Conservation (phyloP, 2,888 invertebrate species). For the Drosophila monieri region DNA sequence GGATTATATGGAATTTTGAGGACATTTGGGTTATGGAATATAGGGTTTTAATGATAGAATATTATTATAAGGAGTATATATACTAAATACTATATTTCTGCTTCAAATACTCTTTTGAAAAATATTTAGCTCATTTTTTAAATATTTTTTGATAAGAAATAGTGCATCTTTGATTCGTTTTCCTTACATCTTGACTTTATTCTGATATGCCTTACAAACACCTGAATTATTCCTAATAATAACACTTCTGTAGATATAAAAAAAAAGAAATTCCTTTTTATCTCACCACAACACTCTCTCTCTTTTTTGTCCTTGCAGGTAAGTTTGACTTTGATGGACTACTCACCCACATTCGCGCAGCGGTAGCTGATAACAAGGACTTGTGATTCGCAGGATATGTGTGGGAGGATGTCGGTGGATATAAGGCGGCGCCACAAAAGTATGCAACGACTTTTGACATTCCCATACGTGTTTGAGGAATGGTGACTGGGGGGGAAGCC, state of each 20-base stretch:
- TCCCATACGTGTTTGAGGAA: conserved; percentile 27
- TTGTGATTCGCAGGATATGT: conserved; percentile 10
- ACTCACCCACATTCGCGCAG: conserved; percentile 15
- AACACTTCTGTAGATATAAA: conserved; percentile 33
- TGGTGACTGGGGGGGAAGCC: too few species aligned
- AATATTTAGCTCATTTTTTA: too few species aligned
- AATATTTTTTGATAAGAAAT: too few species aligned
- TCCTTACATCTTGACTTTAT: background rate
- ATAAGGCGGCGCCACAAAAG: conserved; percentile 6
- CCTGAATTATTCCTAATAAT: conserved; percentile 41
- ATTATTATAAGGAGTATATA: background rate
- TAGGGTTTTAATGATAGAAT: background rate
- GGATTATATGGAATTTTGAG: background rate
- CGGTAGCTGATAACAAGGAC: conserved; percentile 32
- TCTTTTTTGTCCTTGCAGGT: conserved; percentile 55
- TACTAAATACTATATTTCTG: too few species aligned
- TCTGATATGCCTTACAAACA: conserved; percentile 37
- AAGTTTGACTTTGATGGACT: conserved; percentile 76
- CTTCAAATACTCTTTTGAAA: too few species aligned
- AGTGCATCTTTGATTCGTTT: conserved; percentile 2
- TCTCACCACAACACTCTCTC: conserved; percentile 18
- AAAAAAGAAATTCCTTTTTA: conserved; percentile 21
- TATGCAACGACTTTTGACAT: conserved; percentile 43
- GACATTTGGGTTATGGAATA: too few species aligned
- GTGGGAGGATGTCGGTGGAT: conserved; percentile 18